Percentiles rank a stretch among this genome's conserved stretches.
These are phyloP conservation scores for Eupithecia subfuscata DNA, from an alignment of 2,888 invertebrate genomes.

Conservation along the genomic window DNA sequence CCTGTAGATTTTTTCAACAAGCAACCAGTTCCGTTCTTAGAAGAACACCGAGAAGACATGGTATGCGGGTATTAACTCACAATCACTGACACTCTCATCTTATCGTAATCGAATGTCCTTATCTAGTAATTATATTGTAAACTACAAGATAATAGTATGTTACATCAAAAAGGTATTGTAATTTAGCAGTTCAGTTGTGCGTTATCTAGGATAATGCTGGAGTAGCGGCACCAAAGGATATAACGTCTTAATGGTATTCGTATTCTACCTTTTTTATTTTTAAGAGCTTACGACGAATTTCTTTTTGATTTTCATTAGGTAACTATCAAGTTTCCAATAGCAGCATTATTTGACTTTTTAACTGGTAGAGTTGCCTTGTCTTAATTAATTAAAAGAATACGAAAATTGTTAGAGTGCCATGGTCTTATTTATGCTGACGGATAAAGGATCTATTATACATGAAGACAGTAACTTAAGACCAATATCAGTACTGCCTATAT, in stretches of 20 bases:
- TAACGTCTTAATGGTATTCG: background rate
- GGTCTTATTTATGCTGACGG: background rate
- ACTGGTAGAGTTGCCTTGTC: background rate
- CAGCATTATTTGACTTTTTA: background rate
- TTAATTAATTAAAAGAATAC: background rate
- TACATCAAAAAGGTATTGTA: background rate
- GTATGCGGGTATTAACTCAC: background rate
- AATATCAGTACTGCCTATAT: too few species aligned
- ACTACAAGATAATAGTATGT: slow-evolving; percentile 10
- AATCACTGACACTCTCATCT: background rate
- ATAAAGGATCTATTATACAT: background rate
- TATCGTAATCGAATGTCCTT: slow-evolving; percentile 21
- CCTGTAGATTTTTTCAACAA: background rate
- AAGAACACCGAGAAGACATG: background rate
- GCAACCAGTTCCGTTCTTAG: background rate
- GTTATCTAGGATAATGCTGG: background rate
- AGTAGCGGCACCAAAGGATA: background rate
- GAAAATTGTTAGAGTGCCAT: background rate
- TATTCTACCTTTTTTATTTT: background rate
- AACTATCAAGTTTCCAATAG: background rate
- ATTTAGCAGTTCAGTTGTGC: background rate
- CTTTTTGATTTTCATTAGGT: background rate
- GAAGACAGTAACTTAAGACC: too few species aligned
- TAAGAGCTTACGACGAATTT: background rate
- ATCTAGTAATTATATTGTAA: slow-evolving; percentile 26